Evolutionary conservation across 2,797 vertebrate genomes (phyloP).

Genomic region (Sitta carolinensis): DNA sequence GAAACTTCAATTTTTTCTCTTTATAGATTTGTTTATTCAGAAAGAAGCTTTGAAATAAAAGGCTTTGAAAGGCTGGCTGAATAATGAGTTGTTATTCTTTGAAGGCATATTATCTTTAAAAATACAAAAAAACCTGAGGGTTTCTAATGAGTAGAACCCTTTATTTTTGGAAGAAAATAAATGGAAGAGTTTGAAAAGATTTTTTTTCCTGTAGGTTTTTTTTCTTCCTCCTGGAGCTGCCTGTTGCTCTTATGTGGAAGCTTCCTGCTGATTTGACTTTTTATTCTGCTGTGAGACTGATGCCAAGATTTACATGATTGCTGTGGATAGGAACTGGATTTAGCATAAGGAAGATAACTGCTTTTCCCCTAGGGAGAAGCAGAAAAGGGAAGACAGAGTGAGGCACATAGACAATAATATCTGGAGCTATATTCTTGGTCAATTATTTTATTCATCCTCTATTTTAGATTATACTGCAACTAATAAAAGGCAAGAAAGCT

Average conservation of each 20-base stretch:
- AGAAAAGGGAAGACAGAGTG: conserved; percentile 61
- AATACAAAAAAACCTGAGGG: conserved; percentile 56
- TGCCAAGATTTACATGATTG: conserved; percentile 73
- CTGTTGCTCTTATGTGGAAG: conserved; percentile 68
- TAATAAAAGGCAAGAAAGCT: conserved; percentile 63
- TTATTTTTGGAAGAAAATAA: conserved; percentile 70
- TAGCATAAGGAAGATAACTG: conserved; percentile 69
- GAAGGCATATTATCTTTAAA: conserved; percentile 63
- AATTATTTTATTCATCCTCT: conserved; percentile 69
- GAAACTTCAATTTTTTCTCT: conserved; percentile 9
- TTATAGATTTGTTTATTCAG: conserved; percentile 60
- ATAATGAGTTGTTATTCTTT: conserved; percentile 53
- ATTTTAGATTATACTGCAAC: conserved; percentile 61
- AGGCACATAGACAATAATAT: conserved; percentile 59
- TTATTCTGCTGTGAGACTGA: conserved; percentile 43
- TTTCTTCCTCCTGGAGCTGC: conserved; percentile 14
- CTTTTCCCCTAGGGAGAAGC: conserved; percentile 67
- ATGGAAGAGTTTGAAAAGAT: conserved; percentile 49
- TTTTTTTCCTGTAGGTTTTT: neutral
- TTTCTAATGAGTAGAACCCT: conserved; percentile 64
- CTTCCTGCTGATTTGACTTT: conserved; percentile 68
- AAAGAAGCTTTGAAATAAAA: conserved; percentile 51
- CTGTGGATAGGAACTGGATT: conserved; percentile 63
- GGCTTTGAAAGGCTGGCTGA: conserved; percentile 52
- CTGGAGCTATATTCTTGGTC: conserved; percentile 61